These are phyloP conservation scores for Stegana nigrithorax DNA, from an alignment of 2,888 invertebrate species.

Conservation along the genomic window DNA sequence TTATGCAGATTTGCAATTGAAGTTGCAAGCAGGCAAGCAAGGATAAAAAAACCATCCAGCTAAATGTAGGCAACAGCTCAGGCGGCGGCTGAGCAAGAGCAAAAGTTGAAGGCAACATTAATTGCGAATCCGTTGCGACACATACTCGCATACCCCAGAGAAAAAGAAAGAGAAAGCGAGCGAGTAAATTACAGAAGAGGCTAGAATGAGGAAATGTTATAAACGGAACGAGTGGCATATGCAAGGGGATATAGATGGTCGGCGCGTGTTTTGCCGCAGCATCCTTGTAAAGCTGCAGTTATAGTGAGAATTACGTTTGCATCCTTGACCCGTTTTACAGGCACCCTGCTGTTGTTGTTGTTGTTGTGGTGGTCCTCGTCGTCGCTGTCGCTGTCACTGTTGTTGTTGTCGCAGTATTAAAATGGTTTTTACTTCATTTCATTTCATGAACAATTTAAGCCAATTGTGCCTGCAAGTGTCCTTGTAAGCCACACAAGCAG, in stretches of 20 bases:
- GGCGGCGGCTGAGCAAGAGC: slow-evolving; percentile 29
- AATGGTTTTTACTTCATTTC: slow-evolving; percentile 59
- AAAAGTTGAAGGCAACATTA: slow-evolving; percentile 61
- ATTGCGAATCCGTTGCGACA: slow-evolving; percentile 54
- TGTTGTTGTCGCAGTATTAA: slow-evolving; percentile 54
- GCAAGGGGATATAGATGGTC: background rate
- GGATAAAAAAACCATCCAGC: background rate
- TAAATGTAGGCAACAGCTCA: background rate
- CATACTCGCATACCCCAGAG: slow-evolving; percentile 16
- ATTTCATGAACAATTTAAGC: slow-evolving; percentile 61
- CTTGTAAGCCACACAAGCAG: slow-evolving; percentile 30
- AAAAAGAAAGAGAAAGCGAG: background rate
- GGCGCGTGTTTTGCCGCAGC: slow-evolving; percentile 2
- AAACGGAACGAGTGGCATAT: too few relatives aligned
- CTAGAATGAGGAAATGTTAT: too few relatives aligned
- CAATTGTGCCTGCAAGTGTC: slow-evolving; percentile 49
- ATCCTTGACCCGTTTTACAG: slow-evolving; percentile 54
- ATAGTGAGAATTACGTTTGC: slow-evolving; percentile 29
- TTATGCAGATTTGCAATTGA: slow-evolving; percentile 54
- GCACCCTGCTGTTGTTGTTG: background rate
- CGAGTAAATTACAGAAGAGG: too few relatives aligned
- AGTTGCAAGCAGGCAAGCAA: slow-evolving; percentile 19
- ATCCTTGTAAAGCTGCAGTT: slow-evolving; percentile 32
- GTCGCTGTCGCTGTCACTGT: slow-evolving; percentile 1
- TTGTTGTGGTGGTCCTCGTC: background rate